These are phyloP conservation scores for Oenanthe melanoleuca DNA, from an alignment of 2,113 vertebrate species.

Conservation along the genomic window DNA sequence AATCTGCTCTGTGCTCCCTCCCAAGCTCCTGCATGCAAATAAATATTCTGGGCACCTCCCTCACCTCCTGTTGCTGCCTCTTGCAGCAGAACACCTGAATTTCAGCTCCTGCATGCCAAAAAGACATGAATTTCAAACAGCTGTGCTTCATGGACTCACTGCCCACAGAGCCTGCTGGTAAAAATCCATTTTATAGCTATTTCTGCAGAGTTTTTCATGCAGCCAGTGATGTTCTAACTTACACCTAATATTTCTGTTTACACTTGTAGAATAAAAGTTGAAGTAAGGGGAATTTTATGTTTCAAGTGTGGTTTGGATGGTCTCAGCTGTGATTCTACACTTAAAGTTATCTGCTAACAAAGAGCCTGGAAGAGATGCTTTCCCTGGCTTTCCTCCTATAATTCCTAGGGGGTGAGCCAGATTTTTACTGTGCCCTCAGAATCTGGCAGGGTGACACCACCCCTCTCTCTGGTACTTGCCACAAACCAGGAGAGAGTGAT, in stretches of 20 bases:
- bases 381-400: background rate
- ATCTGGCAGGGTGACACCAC: background rate
- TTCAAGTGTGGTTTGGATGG: background rate
- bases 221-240: background rate
- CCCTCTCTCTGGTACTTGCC: background rate
- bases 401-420: background rate
- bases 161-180: background rate
- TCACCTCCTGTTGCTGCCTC: background rate
- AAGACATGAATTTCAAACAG: background rate
- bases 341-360: background rate
- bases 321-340: background rate
- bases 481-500: background rate
- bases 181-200: background rate
- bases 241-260: background rate
- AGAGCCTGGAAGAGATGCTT: background rate
- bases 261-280: background rate
- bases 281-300: background rate
- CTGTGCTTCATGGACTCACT: background rate
- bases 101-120: background rate
- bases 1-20: background rate
- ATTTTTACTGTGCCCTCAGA: background rate
- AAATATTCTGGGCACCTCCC: background rate
- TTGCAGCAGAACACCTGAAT: background rate
- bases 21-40: background rate
- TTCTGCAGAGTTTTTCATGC: background rate